Conservation (phyloP, 2,113 vertebrate genomes). For the Copsychus sechellarum region DNA sequence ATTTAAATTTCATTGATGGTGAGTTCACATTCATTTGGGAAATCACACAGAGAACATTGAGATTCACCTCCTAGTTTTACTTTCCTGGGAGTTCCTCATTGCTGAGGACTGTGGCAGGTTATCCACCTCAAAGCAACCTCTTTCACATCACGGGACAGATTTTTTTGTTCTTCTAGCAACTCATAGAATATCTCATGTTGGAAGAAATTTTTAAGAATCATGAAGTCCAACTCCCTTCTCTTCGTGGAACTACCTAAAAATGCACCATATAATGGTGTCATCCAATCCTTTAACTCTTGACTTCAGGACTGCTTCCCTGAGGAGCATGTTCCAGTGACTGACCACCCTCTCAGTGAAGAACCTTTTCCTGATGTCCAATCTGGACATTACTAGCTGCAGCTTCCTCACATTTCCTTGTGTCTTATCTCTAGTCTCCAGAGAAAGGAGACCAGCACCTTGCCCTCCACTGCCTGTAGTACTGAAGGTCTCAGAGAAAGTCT, state of each 20-base stretch:
- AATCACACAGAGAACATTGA: rapidly evolving
- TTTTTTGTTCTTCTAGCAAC: not conserved
- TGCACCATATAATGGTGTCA: too few species aligned
- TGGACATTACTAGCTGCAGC: not conserved
- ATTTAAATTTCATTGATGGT: not conserved
- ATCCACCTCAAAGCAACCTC: not conserved
- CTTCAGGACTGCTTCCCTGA: not conserved
- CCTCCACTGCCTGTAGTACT: not conserved
- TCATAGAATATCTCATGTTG: not conserved
- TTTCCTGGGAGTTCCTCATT: not conserved
- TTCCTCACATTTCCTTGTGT: not conserved
- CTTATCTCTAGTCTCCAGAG: not conserved
- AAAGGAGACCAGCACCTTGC: not conserved
- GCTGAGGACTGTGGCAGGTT: not conserved
- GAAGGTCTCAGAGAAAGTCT: not conserved
- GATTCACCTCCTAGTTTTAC: not conserved
- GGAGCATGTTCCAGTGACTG: rapidly evolving
- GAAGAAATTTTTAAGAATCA: not conserved
- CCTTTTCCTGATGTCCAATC: not conserved
- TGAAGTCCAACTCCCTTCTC: not conserved
- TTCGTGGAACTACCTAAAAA: not conserved
- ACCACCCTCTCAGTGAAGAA: not conserved
- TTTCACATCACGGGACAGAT: not conserved
- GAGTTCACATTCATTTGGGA: not conserved
- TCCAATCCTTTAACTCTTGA: not conserved